Percentiles rank a stretch among this genome's conserved stretches.
Evolutionary conservation across 2,888 invertebrate species (phyloP).

Genomic region (Galerucella calmariensis): DNA sequence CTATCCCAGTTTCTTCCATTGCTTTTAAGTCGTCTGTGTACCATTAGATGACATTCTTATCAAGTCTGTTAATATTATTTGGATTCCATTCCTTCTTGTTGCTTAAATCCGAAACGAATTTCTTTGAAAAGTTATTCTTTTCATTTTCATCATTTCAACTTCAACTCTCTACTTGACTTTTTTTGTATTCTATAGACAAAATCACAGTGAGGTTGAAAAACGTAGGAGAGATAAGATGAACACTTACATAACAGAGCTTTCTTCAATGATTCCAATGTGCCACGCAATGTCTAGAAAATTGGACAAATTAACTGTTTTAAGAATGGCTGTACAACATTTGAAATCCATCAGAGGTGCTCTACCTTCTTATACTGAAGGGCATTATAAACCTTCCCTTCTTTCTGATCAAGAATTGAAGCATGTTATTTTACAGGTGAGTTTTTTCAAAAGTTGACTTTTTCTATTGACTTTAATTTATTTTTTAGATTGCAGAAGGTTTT

Average conservation of each 20-base stretch:
- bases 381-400: constrained; percentile 83
- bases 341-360: constrained; percentile 81
- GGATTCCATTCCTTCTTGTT: too few relatives aligned
- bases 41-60: too few relatives aligned
- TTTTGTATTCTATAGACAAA: constrained; percentile 73
- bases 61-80: too few relatives aligned
- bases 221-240: constrained; percentile 96
- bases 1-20: too few relatives aligned
- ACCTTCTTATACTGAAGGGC: constrained; percentile 79
- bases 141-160: neutral
- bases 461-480: constrained; percentile 20
- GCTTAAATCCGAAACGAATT: too few relatives aligned
- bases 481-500: constrained; percentile 88
- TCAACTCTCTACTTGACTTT: neutral
- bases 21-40: too few relatives aligned
- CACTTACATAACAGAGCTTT: constrained; percentile 90
- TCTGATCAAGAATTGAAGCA: constrained; percentile 89
- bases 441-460: neutral
- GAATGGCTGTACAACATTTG: constrained; percentile 94
- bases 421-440: constrained; percentile 78
- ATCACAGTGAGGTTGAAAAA: constrained; percentile 97
- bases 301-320: constrained; percentile 89
- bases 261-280: constrained; percentile 93
- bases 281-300: constrained; percentile 92
- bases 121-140: neutral